Evolutionary conservation across 2,888 invertebrate genomes (phyloP).

Genomic region (Cheilosia vulpina): DNA sequence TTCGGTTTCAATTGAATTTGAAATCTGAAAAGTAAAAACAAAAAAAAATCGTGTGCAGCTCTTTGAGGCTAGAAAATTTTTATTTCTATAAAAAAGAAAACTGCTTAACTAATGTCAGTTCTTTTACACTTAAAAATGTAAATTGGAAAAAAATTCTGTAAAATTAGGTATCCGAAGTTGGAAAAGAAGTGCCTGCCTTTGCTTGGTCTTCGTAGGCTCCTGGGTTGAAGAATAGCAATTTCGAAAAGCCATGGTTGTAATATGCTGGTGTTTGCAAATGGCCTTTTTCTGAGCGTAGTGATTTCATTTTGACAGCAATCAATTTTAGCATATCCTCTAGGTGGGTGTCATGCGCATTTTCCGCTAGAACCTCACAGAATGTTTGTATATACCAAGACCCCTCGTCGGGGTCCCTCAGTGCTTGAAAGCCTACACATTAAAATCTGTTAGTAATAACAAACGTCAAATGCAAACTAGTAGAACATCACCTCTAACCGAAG

Average conservation of each 20-base stretch:
- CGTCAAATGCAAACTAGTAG: conserved; percentile 1
- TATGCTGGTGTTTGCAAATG: conserved; percentile 87
- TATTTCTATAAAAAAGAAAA: too few species aligned
- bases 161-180: too few species aligned
- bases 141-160: too few species aligned
- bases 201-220: conserved; percentile 81
- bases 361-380: conserved; percentile 87
- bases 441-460: conserved; percentile 3
- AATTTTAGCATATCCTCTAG: conserved; percentile 88
- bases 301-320: conserved; percentile 85
- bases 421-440: conserved; percentile 76
- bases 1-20: too few species aligned
- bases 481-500: conserved; percentile 85
- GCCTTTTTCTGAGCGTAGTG: conserved; percentile 79
- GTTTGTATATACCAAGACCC: conserved; percentile 90
- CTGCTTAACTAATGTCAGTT: too few species aligned
- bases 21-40: too few species aligned
- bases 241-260: conserved; percentile 87
- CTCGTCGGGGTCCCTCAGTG: conserved; percentile 85
- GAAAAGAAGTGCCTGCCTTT: too few species aligned
- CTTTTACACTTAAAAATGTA: too few species aligned
- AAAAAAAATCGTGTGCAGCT: too few species aligned
- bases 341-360: conserved; percentile 86
- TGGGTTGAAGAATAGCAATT: conserved; percentile 88
- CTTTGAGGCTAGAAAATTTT: too few species aligned